phyloP scores from a whole-genome alignment of 2,888 invertebrate genomes.

The Antheraea assamensis region DNA sequence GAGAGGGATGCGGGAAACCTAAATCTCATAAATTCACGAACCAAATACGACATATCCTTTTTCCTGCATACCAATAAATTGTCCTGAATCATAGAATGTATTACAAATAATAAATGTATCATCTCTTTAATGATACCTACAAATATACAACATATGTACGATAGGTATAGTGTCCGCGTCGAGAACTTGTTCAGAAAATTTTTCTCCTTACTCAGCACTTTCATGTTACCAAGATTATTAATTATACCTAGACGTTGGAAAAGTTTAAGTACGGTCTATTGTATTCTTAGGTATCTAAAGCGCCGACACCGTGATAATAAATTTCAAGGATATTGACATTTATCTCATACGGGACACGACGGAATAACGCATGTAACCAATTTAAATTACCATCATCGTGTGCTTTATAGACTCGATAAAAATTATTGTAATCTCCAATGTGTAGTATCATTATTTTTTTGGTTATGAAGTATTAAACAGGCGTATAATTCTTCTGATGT shows the following conservation, averaged over 20 bases:
- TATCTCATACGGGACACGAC: not conserved
- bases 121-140: too few species aligned
- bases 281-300: not conserved
- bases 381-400: not conserved
- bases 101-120: not conserved
- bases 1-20: too few species aligned
- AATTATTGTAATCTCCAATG: not conserved
- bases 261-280: conserved; percentile 6
- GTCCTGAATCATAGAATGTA: not conserved
- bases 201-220: conserved; percentile 19
- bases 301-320: not conserved
- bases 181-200: conserved; percentile 11
- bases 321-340: not conserved
- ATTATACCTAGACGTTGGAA: conserved; percentile 12
- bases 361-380: not conserved
- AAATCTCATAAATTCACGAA: not conserved
- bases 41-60: not conserved
- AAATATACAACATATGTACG: too few species aligned
- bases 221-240: conserved; percentile 16
- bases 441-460: not conserved
- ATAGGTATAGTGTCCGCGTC: conserved; percentile 7
- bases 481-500: not conserved
- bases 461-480: not conserved
- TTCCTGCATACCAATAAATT: not conserved
- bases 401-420: not conserved